A percentile compares a stretch with the other conserved stretches of the same genome.
phyloP scores from a whole-genome alignment of 2,797 vertebrate species.

The Anguilla marmorata region DNA sequence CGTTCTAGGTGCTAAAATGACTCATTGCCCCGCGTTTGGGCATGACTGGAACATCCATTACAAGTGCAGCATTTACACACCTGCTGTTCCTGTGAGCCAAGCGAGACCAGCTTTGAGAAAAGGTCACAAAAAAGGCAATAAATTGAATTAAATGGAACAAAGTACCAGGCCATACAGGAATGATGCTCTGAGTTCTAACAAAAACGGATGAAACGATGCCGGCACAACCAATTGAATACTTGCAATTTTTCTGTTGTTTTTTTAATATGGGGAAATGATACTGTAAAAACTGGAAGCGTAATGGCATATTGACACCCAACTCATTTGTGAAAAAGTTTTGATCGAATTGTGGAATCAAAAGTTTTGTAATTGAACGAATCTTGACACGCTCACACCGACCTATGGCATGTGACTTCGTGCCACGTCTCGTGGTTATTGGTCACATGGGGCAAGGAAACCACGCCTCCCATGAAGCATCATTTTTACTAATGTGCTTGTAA shows the following conservation, averaged over 20 bases:
- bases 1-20: not conserved
- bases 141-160: not conserved
- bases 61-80: not conserved
- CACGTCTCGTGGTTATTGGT: not conserved
- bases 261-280: no score
- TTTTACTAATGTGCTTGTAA: not conserved
- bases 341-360: not conserved
- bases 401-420: not conserved
- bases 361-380: conserved; percentile 8
- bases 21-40: not conserved
- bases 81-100: not conserved
- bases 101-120: not conserved
- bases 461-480: not conserved
- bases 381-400: not conserved
- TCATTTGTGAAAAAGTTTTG: not conserved
- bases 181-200: not conserved
- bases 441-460: not conserved
- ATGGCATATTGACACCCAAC: no score
- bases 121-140: not conserved
- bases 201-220: not conserved
- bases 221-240: not conserved
- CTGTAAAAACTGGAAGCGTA: no score
- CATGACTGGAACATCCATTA: not conserved
- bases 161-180: not conserved
- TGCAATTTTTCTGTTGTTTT: not conserved